Conservation (phyloP, 2,888 invertebrate species). For the Silvanus unidentatus region DNA sequence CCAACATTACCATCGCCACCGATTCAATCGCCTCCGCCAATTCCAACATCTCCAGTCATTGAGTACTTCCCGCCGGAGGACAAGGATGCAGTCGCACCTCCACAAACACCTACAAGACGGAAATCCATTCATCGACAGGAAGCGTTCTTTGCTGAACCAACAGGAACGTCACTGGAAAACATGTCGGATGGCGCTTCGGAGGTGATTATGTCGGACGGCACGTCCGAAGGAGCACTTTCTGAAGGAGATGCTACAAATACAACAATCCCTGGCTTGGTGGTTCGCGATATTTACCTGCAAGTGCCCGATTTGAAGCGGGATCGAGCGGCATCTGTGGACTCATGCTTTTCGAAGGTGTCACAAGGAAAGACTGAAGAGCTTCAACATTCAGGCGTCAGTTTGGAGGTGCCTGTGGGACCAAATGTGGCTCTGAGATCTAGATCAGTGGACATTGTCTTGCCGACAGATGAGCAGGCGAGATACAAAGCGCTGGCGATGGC, state of each 20-base stretch:
- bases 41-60: conserved; percentile 51
- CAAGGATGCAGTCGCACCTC: conserved; percentile 34
- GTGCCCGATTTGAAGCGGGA: conserved; percentile 80
- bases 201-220: conserved; percentile 41
- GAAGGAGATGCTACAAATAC: conserved; percentile 31
- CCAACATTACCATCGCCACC: conserved; percentile 50
- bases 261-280: conserved; percentile 39
- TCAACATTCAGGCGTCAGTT: conserved; percentile 55
- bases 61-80: conserved; percentile 52
- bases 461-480: conserved; percentile 77
- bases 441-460: conserved; percentile 82
- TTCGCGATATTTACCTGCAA: conserved; percentile 47
- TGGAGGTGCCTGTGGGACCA: conserved; percentile 65
- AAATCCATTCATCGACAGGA: conserved; percentile 77
- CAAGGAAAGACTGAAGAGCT: conserved; percentile 66
- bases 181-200: conserved; percentile 49
- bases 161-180: conserved; percentile 65
- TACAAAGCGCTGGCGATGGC: conserved; percentile 77
- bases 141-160: conserved; percentile 72
- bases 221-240: conserved; percentile 35
- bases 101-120: conserved; percentile 49
- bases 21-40: conserved; percentile 42
- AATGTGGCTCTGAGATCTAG: conserved; percentile 65
- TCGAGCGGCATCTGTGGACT: conserved; percentile 82
- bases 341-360: conserved; percentile 75